Conservation (phyloP, 2,888 invertebrate genomes). For the Tanypteryx hageni region DNA sequence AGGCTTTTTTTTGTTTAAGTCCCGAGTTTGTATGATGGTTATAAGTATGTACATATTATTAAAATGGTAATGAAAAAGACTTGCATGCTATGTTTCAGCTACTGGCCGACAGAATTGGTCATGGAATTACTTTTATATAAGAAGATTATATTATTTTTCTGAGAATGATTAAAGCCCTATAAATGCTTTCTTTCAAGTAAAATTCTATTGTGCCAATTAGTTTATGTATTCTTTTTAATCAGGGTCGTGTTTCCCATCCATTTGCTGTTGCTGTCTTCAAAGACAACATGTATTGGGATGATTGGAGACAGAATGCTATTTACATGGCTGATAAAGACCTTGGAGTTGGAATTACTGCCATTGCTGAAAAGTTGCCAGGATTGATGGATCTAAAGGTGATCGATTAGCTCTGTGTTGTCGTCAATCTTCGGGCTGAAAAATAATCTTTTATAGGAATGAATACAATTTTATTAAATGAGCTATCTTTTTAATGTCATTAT, state of each 20-base stretch:
- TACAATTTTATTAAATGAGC: not conserved
- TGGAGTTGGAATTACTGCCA: conserved; percentile 80
- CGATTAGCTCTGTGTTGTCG: not conserved
- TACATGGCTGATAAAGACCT: conserved; percentile 88
- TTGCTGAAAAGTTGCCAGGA: conserved; percentile 81
- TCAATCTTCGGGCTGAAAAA: not conserved
- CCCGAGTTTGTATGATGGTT: too few relatives aligned
- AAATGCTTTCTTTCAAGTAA: not conserved
- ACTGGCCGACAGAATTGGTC: too few relatives aligned
- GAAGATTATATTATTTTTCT: not conserved
- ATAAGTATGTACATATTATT: too few relatives aligned
- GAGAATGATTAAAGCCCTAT: not conserved
- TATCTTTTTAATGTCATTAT: not conserved
- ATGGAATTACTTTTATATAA: too few relatives aligned
- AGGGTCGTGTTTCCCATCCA: conserved; percentile 85
- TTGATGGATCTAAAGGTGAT: conserved; percentile 87
- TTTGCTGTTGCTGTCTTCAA: conserved; percentile 92
- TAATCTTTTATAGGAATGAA: not conserved
- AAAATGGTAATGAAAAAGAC: too few relatives aligned
- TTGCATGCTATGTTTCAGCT: too few relatives aligned
- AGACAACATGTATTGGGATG: conserved; percentile 92
- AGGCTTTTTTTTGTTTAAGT: too few relatives aligned
- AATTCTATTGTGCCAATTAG: not conserved
- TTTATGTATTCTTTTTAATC: conserved; percentile 64
- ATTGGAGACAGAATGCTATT: conserved; percentile 89